Percentiles rank a stretch among this genome's conserved stretches.
Evolutionary conservation across 2,797 vertebrate genomes (phyloP).

Genomic region (Hapalemur alaotrensis): DNA sequence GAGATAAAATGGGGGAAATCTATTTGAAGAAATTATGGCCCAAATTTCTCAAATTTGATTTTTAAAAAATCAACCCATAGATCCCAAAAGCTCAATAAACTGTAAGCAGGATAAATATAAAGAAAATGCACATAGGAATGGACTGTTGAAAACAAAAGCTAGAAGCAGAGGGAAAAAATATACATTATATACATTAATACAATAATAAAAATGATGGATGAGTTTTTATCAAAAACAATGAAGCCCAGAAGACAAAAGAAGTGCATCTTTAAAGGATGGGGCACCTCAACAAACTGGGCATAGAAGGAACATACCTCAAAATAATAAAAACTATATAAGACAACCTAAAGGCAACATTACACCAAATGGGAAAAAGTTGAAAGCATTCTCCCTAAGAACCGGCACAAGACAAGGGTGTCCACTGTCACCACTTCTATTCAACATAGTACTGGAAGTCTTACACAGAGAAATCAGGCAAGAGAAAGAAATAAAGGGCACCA

Average conservation of each 20-base stretch:
- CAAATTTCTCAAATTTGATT: not conserved
- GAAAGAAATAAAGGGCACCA: too few relatives aligned
- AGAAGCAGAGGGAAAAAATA: not conserved
- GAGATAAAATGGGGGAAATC: not conserved
- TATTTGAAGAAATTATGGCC: not conserved
- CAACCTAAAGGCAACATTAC: too few relatives aligned
- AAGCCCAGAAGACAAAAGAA: not conserved
- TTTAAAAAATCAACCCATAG: not conserved
- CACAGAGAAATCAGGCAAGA: too few relatives aligned
- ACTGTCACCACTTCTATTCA: too few relatives aligned
- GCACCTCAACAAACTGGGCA: too few relatives aligned
- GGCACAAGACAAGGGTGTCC: too few relatives aligned
- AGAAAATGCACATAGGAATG: not conserved
- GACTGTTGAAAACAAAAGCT: not conserved
- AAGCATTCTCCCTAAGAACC: too few relatives aligned
- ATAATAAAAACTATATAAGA: too few relatives aligned
- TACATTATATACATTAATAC: too few relatives aligned
- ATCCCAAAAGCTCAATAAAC: not conserved
- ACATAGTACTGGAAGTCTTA: too few relatives aligned
- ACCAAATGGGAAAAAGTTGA: too few relatives aligned
- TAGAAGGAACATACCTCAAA: too few relatives aligned
- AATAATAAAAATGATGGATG: not conserved
- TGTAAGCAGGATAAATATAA: not conserved
- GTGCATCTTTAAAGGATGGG: not conserved
- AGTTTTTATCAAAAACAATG: not conserved